Evolutionary conservation across 2,113 vertebrate genomes (phyloP).

Genomic region (Rhinolophus sinicus): DNA sequence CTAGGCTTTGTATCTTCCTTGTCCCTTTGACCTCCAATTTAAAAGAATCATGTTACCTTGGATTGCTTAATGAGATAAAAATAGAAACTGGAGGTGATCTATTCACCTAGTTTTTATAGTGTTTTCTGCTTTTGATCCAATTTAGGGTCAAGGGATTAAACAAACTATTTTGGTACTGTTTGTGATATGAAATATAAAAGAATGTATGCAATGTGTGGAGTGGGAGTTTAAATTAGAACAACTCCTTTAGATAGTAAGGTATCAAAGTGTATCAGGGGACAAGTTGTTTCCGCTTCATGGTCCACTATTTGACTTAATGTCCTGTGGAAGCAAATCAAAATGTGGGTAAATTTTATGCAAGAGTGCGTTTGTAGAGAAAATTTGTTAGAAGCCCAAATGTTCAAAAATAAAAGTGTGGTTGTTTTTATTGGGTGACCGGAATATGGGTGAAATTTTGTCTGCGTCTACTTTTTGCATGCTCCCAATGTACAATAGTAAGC

Average conservation of each 20-base stretch:
- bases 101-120: constrained; percentile 13
- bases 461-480: background rate
- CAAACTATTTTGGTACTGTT: background rate
- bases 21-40: background rate
- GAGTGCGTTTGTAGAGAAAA: background rate
- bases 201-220: background rate
- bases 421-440: background rate
- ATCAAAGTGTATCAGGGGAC: background rate
- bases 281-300: background rate
- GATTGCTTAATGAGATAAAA: constrained; percentile 30
- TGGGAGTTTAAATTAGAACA: background rate
- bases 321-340: background rate
- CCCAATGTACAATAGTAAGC: background rate
- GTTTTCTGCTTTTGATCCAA: background rate
- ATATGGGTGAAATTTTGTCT: background rate
- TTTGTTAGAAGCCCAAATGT: background rate
- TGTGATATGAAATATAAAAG: background rate
- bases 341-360: background rate
- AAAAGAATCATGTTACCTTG: background rate
- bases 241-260: background rate
- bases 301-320: background rate
- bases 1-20: background rate
- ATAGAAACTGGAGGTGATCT: background rate
- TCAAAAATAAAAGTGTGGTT: background rate
- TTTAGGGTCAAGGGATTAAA: background rate